Conservation (phyloP, 2,113 vertebrate genomes). For the Callochromis pleurospilus region DNA sequence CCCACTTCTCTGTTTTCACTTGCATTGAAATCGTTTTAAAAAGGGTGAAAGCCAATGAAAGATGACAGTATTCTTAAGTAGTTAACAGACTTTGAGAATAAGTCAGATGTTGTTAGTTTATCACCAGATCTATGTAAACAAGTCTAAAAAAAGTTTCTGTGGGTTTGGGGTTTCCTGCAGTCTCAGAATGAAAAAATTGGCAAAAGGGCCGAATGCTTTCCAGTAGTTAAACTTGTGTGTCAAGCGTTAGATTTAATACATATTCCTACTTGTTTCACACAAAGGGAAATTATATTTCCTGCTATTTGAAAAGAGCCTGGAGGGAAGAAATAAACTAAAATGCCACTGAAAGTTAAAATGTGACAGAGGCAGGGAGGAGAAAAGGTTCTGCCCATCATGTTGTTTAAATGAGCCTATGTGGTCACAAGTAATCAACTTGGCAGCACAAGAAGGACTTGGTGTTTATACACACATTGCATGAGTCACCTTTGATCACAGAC, state of each 20-base stretch:
- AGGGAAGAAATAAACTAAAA: neutral
- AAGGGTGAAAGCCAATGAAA: neutral
- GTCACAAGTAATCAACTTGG: neutral
- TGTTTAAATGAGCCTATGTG: neutral
- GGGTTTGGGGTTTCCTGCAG: neutral
- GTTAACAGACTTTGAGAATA: neutral
- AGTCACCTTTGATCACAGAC: neutral
- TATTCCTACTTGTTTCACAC: neutral
- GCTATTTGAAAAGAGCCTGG: neutral
- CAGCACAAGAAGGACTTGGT: slow-evolving; percentile 1
- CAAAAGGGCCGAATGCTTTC: neutral
- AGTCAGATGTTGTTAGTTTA: neutral
- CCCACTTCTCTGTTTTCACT: neutral
- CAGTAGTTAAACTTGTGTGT: neutral
- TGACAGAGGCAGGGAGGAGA: neutral
- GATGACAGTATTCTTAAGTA: neutral
- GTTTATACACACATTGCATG: slow-evolving; percentile 22
- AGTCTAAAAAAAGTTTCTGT: neutral
- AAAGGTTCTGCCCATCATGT: neutral
- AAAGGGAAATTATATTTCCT: neutral
- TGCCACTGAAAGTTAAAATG: neutral
- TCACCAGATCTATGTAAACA: neutral
- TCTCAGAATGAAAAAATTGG: neutral
- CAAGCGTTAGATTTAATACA: neutral
- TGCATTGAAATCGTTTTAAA: neutral